Percentiles rank a stretch among this genome's conserved stretches.
Conservation (phyloP, 23 tunicate species). For the Trididemnum nubilum region DNA sequence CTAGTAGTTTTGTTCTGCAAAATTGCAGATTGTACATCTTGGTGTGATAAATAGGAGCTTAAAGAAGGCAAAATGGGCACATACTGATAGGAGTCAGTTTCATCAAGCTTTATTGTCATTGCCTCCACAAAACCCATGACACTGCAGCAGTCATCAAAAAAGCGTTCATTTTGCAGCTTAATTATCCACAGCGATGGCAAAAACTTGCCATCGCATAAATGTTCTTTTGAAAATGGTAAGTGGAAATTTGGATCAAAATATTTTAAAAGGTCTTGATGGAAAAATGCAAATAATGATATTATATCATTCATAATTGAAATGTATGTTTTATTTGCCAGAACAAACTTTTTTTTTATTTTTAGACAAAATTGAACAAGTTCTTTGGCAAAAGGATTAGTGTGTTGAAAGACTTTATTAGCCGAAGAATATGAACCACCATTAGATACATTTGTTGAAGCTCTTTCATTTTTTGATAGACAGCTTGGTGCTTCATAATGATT, state of each 20-base stretch:
- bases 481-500: too few relatives aligned
- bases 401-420: too few relatives aligned
- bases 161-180: background rate
- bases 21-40: slow-evolving; percentile 28
- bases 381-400: too few relatives aligned
- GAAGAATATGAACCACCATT: too few relatives aligned
- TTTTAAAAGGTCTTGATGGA: background rate
- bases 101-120: slow-evolving; percentile 2
- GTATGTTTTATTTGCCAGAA: too few relatives aligned
- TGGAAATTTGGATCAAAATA: background rate
- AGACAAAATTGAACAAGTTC: too few relatives aligned
- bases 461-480: too few relatives aligned
- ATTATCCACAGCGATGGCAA: slow-evolving; percentile 11
- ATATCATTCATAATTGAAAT: slow-evolving; percentile 38
- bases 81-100: slow-evolving; percentile 30
- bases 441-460: too few relatives aligned
- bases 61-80: slow-evolving; percentile 12
- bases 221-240: background rate
- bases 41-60: background rate
- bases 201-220: slow-evolving; percentile 2
- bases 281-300: slow-evolving; percentile 8
- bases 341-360: too few relatives aligned
- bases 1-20: background rate
- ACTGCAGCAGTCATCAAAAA: slow-evolving; percentile 12
- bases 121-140: slow-evolving; percentile 29